Base-by-base conservation (phyloP, 2,888 invertebrate species). In the Agrochola macilenta region DNA sequence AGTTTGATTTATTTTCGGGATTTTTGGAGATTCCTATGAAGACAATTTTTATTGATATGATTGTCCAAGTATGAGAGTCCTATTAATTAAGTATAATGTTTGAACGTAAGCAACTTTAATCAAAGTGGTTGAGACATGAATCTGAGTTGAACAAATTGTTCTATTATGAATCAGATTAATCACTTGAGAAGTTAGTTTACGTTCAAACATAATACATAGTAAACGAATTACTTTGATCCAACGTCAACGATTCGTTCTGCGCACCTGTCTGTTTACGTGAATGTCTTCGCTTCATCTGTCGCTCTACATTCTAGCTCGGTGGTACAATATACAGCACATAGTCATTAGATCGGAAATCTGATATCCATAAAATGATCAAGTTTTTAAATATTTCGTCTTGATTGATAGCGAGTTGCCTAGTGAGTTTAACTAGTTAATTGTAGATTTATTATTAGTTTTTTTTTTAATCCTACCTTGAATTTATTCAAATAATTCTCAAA, bases 191-290 rank as follows among this genome's bases (percentile, higher is more conserved):
- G 20, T 52, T 35, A 3, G 35, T 69, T 69, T 76, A 49, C n/a
- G 23, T 64, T 58, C 58, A 54, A 69, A 61, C 58, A 49, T 64
- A 52, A 35, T 39, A 69, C 5, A 5, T 49, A 46, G n/a, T 60
- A 71, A 68, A 65, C 49, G 61, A 74, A 73, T 78, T 39, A 69
- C 73, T 78, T 72, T 72, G 87, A 84, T 87, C 87, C 87, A 87
- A 87, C 87, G 87, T 85, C 87, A 76, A 73, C 76, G 70, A 71
- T 80, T 82, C 68, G 84, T 79, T 81, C 81, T 85, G 57, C 81
- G 83, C 81, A 85, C 83, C 76, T 84, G 77, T 84, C 79, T 86
- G 79, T 85, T 57, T 69, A 43, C 60, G 46, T 68, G 78, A 74
- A 83, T 83, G 82, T 76, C 57, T 79, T 77, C 74, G 74, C 82